Evolutionary conservation across 2,888 invertebrate genomes (phyloP), one percentile per base, ranked within the genome.

Genomic region (Auanema freiburgensis): DNA sequence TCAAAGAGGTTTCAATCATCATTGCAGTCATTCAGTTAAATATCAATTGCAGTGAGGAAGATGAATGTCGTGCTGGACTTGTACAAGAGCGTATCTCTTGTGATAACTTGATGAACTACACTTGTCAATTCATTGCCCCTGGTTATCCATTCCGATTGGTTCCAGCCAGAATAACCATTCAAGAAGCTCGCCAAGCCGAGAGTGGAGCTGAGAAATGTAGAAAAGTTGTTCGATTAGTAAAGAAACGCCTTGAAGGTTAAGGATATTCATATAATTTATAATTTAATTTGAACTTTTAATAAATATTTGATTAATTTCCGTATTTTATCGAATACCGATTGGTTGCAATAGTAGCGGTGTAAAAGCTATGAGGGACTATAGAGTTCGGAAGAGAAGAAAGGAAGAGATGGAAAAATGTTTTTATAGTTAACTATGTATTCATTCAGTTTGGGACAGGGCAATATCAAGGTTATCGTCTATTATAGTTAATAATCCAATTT

Each of bases 11-110:
- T 42, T 11, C 14, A 6, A 23, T 33, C 3, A 5, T 46, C 21
- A 8, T 11, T 46, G 46, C 5, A 46, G 11, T 18, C 6, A 8
- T 21, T n/a, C 16, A 33, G 1, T 11, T 33, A 33, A 16, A 14
- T 8, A n/a, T n/a, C 23, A 25, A n/a, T 78, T 79, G 57, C 70
- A 80, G 81, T 57, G 81, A 81, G 57, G 77, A 77, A 64, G 72
- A 74, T 12, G 81, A 81, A 55, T 81, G 81, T 61, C 75, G 81
- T 44, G 68, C 73, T n/a, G 81, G 81, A 12, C 66, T 81, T 24
- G 71, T 81, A 40, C 79, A 81, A 51, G 81, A 81, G 61, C 74
- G 80, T 41, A 81, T 81, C 52, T 74, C 78, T 10, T 81, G 81
- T 59, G 65, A 72, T 40, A 81, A 81, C 61, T 73, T 81, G 21